These are phyloP conservation scores for Cheilosia pagana DNA, from an alignment of 2,888 invertebrate genomes.

Conservation along the genomic window DNA sequence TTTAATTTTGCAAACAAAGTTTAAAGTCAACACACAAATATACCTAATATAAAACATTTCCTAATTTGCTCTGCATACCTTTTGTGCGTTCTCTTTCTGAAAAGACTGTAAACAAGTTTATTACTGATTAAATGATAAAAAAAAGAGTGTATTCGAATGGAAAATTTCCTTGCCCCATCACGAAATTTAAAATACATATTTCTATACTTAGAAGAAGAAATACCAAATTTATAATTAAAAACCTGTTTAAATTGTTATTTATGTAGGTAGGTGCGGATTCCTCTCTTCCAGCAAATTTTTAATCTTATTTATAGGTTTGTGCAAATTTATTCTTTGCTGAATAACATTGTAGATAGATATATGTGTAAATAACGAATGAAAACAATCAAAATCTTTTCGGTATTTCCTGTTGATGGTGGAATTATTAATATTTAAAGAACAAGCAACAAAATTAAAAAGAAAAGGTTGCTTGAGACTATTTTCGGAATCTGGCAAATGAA, in stretches of 20 bases:
- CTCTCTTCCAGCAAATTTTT: background rate
- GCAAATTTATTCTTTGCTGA: slow-evolving; percentile 37
- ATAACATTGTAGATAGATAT: background rate
- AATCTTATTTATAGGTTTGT: slow-evolving; percentile 23
- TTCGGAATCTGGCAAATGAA: slow-evolving; percentile 56
- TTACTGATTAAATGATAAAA: slow-evolving; percentile 67
- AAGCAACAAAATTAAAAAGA: slow-evolving; percentile 7
- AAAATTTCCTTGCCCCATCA: slow-evolving; percentile 54
- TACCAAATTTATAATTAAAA: slow-evolving; percentile 11
- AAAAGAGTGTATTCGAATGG: slow-evolving; percentile 46
- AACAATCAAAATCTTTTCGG: slow-evolving; percentile 48
- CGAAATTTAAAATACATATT: slow-evolving; percentile 9
- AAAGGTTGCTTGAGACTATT: slow-evolving; percentile 65
- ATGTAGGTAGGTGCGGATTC: slow-evolving; percentile 3
- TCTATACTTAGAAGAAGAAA: slow-evolving; percentile 1
- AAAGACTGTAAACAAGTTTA: slow-evolving; percentile 49
- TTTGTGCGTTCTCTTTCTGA: background rate
- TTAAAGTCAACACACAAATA: slow-evolving; percentile 7
- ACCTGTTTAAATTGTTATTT: slow-evolving; percentile 41
- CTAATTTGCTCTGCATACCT: background rate
- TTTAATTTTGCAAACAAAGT: background rate
- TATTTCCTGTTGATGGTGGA: slow-evolving; percentile 66
- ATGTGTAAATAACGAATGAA: slow-evolving; percentile 1
- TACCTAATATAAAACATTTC: slow-evolving; percentile 4
- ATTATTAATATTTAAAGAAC: slow-evolving; percentile 8